phyloP scores from a whole-genome alignment of 2,888 invertebrate species.

The Altica lythri region DNA sequence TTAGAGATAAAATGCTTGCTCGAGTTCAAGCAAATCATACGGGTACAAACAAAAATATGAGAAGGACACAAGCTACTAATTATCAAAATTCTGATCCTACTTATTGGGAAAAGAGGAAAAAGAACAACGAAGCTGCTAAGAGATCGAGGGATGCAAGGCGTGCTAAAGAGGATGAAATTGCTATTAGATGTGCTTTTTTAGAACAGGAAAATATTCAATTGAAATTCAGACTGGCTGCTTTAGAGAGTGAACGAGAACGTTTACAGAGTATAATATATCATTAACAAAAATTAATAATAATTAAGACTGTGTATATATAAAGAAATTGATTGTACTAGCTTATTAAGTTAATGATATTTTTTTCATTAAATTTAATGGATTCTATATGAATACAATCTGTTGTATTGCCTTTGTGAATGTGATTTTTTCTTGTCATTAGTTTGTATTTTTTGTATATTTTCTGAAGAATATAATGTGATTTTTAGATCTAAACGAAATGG shows the following conservation, averaged over 20 bases:
- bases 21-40: slow-evolving; percentile 65
- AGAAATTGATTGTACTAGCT: too few species aligned
- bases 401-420: too few species aligned
- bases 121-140: slow-evolving; percentile 95
- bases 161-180: slow-evolving; percentile 90
- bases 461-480: too few species aligned
- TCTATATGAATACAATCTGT: too few species aligned
- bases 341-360: too few species aligned
- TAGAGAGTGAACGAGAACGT: slow-evolving; percentile 45
- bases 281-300: too few species aligned
- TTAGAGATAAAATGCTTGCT: slow-evolving; percentile 69
- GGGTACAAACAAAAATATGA: slow-evolving; percentile 71
- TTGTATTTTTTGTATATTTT: too few species aligned
- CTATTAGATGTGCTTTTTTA: slow-evolving; percentile 83
- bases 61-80: slow-evolving; percentile 55
- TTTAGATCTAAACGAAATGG: too few species aligned
- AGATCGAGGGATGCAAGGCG: slow-evolving; percentile 88
- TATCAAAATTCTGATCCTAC: slow-evolving; percentile 67
- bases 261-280: slow-evolving; percentile 35
- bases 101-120: slow-evolving; percentile 85
- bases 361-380: too few species aligned
- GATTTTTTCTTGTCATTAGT: too few species aligned
- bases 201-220: slow-evolving; percentile 87
- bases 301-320: too few species aligned
- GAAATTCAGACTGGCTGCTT: slow-evolving; percentile 49